Base-by-base conservation (phyloP, 2,113 vertebrate genomes). In the Enhydra lutris region DNA sequence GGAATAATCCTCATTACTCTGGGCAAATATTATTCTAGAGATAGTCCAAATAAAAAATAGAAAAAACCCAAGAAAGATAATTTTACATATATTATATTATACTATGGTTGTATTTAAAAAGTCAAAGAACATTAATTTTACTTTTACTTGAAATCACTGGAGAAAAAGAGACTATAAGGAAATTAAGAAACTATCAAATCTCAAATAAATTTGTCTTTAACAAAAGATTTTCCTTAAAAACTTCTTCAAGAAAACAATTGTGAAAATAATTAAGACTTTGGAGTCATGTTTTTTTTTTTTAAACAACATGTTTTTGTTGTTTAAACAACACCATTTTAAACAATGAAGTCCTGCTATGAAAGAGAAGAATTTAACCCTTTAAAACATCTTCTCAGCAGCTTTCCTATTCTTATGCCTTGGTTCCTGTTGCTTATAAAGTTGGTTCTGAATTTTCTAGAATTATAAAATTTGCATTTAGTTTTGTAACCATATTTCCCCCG, bases 61-160 rank as follows among this genome's bases (percentile, higher is more conserved):
- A 52, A 76, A 76, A 26, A 74, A 45, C 42, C 3, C n/a, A 24
- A 42, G 39, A 45, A 94, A 96, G 63, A 89, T 52, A 89, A 78
- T 83, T 97, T 88, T 71, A 63, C 10, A 94, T 79, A 17, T 97
- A 85, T 87, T 95, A 12, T 13, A 94, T 92, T 86, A 3, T 90
- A 24, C 8, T 83, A 13, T 57, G 36, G 61, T 59, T 95, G 13
- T 34, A 3, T 90, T 91, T 15, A 86, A 95, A 96, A 76, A 42
- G 71, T 84, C 76, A 81, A 96, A 89, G 17, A 63, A 76, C 29
- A 76, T 69, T 39, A 88, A 69, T 91, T 95, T 95, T 89, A 47
- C 71, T 93, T 85, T 89, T 81, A 91, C 9, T 79, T 96, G 82
- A 89, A 93, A 83, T 82, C 59, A 96, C 18, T 18, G 45, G 42